A percentile compares a stretch with the other conserved stretches of the same genome.
Conservation (phyloP, 2,113 vertebrate genomes). For the Dipodomys ordii region DNA sequence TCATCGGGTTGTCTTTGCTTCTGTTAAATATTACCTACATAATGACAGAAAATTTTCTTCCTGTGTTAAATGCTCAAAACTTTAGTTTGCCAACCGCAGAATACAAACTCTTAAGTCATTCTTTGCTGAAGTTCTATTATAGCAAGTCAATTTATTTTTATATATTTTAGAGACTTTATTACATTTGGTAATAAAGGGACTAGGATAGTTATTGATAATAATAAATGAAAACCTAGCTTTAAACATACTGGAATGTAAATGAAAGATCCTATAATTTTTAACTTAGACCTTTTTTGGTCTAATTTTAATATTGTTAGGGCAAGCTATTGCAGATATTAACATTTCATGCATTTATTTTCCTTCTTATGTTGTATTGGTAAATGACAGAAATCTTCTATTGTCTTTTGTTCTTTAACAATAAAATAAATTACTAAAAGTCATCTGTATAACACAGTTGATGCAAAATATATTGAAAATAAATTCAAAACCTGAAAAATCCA, state of each 20-base stretch:
- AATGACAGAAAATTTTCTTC: not conserved
- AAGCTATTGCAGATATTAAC: not conserved
- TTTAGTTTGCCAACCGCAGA: not conserved
- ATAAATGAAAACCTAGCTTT: not conserved
- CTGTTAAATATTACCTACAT: not conserved
- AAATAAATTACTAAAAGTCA: not conserved
- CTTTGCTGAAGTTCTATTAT: not conserved
- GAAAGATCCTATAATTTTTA: not conserved
- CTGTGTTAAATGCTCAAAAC: not conserved
- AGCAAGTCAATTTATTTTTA: not conserved
- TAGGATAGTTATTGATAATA: too few relatives aligned
- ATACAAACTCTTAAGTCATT: not conserved
- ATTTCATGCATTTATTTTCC: not conserved
- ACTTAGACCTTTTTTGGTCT: not conserved
- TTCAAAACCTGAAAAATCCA: not conserved
- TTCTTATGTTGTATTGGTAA: constrained; percentile 8
- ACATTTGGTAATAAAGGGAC: not conserved
- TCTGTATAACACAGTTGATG: not conserved
- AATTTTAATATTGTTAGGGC: not conserved
- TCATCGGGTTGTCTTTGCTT: accelerated
- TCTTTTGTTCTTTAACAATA: not conserved
- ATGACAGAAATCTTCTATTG: not conserved
- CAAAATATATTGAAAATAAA: not conserved
- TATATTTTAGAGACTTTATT: not conserved
- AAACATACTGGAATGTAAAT: not conserved